Percentiles rank a stretch among this genome's conserved stretches.
Conservation (phyloP, 1,140 invertebrate genomes). For the Calephelis virginiensis region DNA sequence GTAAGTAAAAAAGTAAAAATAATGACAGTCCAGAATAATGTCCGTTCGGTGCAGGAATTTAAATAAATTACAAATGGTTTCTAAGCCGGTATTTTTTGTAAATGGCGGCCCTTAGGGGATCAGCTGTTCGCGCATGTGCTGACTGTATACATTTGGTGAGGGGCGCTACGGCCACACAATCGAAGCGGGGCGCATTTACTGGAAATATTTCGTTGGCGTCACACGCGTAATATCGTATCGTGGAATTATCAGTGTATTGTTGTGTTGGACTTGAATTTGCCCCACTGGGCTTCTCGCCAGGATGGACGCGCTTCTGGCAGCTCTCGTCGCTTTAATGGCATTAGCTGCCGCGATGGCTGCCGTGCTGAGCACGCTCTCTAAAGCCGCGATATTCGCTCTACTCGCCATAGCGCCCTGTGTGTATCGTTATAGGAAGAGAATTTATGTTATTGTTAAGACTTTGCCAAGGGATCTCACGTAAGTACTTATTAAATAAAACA, state of each 20-base stretch:
- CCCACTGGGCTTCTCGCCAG: constrained; percentile 64
- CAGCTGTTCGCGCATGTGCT: constrained; percentile 71
- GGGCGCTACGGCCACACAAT: constrained; percentile 41
- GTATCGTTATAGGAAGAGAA: constrained; percentile 77
- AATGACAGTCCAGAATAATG: too few relatives aligned
- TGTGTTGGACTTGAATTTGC: constrained; percentile 44
- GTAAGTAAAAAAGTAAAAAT: too few relatives aligned
- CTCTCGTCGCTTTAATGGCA: constrained; percentile 79
- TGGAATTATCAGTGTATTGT: constrained; percentile 38
- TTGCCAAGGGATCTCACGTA: constrained; percentile 80
- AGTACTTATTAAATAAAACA: constrained; percentile 43
- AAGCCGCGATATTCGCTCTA: constrained; percentile 78
- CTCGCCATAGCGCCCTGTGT: constrained; percentile 78
- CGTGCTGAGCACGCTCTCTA: constrained; percentile 78
- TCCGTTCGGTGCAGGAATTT: neutral
- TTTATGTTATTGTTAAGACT: constrained; percentile 80
- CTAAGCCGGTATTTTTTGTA: constrained; percentile 39
- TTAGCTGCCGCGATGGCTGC: constrained; percentile 77
- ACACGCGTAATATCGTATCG: constrained; percentile 38
- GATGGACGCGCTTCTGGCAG: constrained; percentile 78
- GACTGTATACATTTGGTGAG: constrained; percentile 44
- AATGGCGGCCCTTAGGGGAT: constrained; percentile 49
- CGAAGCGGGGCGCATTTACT: constrained; percentile 51
- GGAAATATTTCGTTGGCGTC: constrained; percentile 39
- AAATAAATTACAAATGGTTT: constrained; percentile 27